Evolutionary conservation across 2,888 invertebrate genomes (phyloP), one percentile per base, ranked within the genome.

Genomic region (Cryptus armator): DNA sequence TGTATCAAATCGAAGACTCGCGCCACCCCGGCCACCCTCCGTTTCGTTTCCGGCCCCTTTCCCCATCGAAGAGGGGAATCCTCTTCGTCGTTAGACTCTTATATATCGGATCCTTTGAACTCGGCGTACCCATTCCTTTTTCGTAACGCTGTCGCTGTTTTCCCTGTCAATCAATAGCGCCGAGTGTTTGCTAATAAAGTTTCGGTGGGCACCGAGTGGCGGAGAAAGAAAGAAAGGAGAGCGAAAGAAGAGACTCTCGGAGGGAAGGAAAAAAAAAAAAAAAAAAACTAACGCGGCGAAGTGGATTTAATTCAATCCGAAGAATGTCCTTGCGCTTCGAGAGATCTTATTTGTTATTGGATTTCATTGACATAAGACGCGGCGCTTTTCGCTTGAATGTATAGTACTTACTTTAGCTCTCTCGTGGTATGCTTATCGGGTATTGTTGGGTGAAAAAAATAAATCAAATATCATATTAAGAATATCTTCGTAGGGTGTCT

Each of bases 1-100:
- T 71, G 77, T 71, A 82, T 77, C 82, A 71, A 74, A 79, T 29
- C 51, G 19, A 74, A 59, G 43, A 79, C 74, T 59, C 67, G 48
- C 56, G 46, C 37, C n/a, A 43, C 3, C 19, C 19, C 1, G 24
- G 3, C 43, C 71, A 76, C 71, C 37, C 77, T 72, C 67, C 14
- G 51, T 56, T 46, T 24, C 46, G 24, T 68, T 62, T 46, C 66
- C 24, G 14, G 19, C 19, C 51, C 12, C 37, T 67, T 32, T 56
- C 44, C n/a, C 59, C 29, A 1, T 16, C 59, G 24, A 14, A 24
- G 24, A 1, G 24, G 24, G 37, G n/a, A n/a, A n/a, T n/a, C n/a
- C n/a, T 77, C 32, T 59, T 77, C 71, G 24, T 77, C 71, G 66
- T 81, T 64, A 24, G 62, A 29, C 19, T 62, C 66, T 82, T 53